Conservation (phyloP, 2,797 vertebrate species). For the Syngnathus acus region DNA sequence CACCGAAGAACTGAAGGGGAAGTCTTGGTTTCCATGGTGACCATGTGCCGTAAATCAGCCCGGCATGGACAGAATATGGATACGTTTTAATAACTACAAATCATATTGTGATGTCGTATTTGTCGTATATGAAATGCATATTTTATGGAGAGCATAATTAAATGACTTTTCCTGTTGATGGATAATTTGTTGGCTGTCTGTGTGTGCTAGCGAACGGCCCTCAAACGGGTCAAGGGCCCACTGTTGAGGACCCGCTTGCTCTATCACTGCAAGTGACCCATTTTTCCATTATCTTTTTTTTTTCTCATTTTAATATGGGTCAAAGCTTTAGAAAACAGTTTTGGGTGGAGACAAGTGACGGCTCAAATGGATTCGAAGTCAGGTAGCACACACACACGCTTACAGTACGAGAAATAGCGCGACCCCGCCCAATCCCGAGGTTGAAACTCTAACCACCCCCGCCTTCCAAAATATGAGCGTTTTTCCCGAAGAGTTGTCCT, state of each 20-base stretch:
- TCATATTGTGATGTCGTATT: too few relatives aligned
- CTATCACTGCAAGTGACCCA: background rate
- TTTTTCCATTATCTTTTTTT: background rate
- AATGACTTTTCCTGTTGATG: too few relatives aligned
- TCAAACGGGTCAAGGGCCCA: too few relatives aligned
- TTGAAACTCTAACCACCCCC: conserved; percentile 52
- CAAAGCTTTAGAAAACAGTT: conserved; percentile 23
- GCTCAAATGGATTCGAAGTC: conserved; percentile 30
- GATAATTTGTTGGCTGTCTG: too few relatives aligned
- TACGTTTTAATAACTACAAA: too few relatives aligned
- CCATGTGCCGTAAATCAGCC: too few relatives aligned
- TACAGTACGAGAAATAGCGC: background rate
- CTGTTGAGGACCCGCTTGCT: background rate
- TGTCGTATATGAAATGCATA: too few relatives aligned
- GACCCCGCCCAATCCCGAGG: conserved; percentile 46
- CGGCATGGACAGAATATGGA: too few relatives aligned
- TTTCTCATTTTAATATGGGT: background rate
- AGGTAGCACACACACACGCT: conserved; percentile 9
- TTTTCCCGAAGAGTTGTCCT: background rate
- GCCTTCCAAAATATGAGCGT: background rate
- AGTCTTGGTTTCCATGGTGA: too few relatives aligned
- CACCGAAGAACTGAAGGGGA: too few relatives aligned
- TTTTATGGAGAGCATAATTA: too few relatives aligned
- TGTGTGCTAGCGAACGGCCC: too few relatives aligned
- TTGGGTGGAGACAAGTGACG: conserved; percentile 45